A percentile compares a stretch with the other conserved stretches of the same genome.
phyloP scores from a whole-genome alignment of 2,888 invertebrate species.

The Abscondita cerata region DNA sequence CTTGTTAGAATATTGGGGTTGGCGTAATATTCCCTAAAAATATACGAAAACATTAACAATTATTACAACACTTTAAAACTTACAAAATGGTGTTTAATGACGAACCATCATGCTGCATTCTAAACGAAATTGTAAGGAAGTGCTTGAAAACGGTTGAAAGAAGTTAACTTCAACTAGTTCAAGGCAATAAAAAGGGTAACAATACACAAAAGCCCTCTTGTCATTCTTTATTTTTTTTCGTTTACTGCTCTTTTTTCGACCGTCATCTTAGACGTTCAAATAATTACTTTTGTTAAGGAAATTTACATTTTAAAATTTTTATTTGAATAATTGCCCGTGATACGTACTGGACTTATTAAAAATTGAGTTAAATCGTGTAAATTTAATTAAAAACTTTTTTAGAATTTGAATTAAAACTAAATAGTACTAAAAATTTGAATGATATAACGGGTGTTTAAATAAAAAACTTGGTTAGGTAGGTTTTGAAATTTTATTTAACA shows the following conservation, averaged over 20 bases:
- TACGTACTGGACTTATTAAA: no score
- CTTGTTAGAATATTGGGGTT: slow-evolving; percentile 5
- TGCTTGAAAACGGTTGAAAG: slow-evolving; percentile 26
- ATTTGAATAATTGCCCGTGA: no score
- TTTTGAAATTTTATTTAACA: no score
- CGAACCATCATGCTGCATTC: slow-evolving; percentile 16
- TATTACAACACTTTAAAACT: neutral
- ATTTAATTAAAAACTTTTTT: no score
- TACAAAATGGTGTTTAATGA: slow-evolving; percentile 15
- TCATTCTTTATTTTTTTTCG: slow-evolving; percentile 23
- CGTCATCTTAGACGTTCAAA: slow-evolving; percentile 2
- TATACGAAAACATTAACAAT: no score
- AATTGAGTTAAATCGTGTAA: no score
- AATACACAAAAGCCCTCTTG: slow-evolving; percentile 29
- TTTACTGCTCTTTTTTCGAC: slow-evolving; percentile 18
- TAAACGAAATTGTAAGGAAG: slow-evolving; percentile 23
- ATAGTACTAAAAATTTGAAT: no score
- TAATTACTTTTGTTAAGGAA: neutral
- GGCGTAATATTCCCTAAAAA: no score
- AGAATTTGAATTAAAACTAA: no score
- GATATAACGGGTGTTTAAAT: no score
- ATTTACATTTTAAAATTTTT: no score
- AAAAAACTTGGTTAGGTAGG: no score
- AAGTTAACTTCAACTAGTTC: slow-evolving; percentile 34
- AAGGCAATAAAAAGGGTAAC: slow-evolving; percentile 31